Base-by-base conservation (phyloP, 2,888 invertebrate species). In the Liopterus haemorrhoidalis region DNA sequence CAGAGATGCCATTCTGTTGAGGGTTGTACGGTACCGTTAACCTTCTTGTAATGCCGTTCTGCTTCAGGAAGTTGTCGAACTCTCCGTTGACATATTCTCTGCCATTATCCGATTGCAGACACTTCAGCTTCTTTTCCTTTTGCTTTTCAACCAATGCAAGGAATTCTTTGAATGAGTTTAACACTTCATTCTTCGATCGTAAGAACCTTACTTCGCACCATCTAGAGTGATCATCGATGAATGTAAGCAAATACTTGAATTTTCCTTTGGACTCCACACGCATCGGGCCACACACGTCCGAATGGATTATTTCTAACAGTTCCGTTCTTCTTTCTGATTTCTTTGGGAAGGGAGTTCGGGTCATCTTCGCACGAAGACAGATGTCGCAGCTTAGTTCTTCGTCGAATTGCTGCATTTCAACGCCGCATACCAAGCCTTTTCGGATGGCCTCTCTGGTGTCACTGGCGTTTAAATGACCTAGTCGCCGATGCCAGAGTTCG, bases 1-100 rank as follows among this genome's bases (percentile, higher is more conserved):
- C 64, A 1, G 62, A 58, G 2, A 53, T 36, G 3, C 62, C 62
- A 46, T 63, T 64, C 15, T 48, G 40, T 27, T 48, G 52, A n/a
- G 55, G 53, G 27, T 31, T 48, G 22, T 53, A 41, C 1, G 54
- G 48, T n/a, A 41, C 25, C 0, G 51, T 51, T 8, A 55, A 24
- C 31, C 53, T 16, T 16, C 52, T 24, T 19, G 27, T 15, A 12
- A 56, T 56, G 2, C 55, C 56, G 14, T 36, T n/a, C 15, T 41
- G 24, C 8, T 39, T 48, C 11, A 52, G 33, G 14, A 15, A 48
- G 5, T 36, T 15, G 5, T 51, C 46, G 19, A 56, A 49, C 8
- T 51, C 38, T 9, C 18, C 32, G 18, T 16, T 49, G 0, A 22
- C 31, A 27, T 53, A 54, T 36, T 57, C 56, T 2, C 14, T 39